These are phyloP conservation scores for Salvelinus sp. DNA, from an alignment of 2,113 vertebrate genomes.

Conservation along the genomic window DNA sequence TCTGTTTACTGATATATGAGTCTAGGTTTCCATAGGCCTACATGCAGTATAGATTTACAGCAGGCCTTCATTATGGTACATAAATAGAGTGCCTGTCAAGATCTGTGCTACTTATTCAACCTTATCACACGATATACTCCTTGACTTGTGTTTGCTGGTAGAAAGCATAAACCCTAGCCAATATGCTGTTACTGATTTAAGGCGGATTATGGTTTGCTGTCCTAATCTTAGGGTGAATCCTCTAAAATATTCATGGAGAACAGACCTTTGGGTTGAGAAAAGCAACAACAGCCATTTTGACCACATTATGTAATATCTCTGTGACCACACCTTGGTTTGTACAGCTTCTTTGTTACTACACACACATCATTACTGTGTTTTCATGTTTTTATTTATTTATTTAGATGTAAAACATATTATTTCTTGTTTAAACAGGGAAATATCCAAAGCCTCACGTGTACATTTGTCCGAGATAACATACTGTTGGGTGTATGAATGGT, in stretches of 20 bases:
- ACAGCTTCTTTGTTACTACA: neutral
- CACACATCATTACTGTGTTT: too few species aligned
- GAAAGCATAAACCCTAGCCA: slow-evolving; percentile 58
- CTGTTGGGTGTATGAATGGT: too few species aligned
- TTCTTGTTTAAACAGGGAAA: too few species aligned
- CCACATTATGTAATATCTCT: slow-evolving; percentile 49
- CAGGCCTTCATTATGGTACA: neutral
- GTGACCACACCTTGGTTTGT: neutral
- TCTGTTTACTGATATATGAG: neutral
- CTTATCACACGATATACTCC: slow-evolving; percentile 25
- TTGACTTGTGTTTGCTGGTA: slow-evolving; percentile 61
- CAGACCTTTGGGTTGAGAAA: slow-evolving; percentile 60
- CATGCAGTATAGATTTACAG: too few species aligned
- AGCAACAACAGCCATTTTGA: slow-evolving; percentile 65
- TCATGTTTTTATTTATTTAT: too few species aligned
- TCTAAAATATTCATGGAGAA: slow-evolving; percentile 67
- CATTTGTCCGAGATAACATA: too few species aligned
- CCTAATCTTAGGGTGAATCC: slow-evolving; percentile 67
- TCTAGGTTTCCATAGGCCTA: too few species aligned
- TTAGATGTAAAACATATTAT: too few species aligned
- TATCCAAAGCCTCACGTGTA: too few species aligned
- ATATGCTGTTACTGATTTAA: slow-evolving; percentile 71
- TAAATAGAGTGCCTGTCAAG: slow-evolving; percentile 7
- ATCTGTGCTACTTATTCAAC: slow-evolving; percentile 54
- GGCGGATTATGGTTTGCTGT: slow-evolving; percentile 67